These are phyloP conservation scores for Temnothorax ravouxi DNA, from an alignment of 2,888 invertebrate genomes.

Conservation along the genomic window DNA sequence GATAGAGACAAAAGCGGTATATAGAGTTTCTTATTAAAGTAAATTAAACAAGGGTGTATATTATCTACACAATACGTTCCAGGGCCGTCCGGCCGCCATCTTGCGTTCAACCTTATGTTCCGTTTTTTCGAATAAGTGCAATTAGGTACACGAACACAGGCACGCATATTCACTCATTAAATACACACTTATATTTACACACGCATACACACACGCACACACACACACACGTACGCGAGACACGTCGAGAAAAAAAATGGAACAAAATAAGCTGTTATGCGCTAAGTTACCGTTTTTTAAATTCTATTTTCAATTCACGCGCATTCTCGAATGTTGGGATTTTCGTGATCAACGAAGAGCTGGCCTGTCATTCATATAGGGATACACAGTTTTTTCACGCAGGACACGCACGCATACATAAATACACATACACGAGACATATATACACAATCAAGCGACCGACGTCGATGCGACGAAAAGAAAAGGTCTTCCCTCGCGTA, in stretches of 20 bases:
- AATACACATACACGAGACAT: slow-evolving; percentile 40
- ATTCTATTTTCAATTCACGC: slow-evolving; percentile 85
- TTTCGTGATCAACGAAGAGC: slow-evolving; percentile 86
- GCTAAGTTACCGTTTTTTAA: slow-evolving; percentile 85
- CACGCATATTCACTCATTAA: slow-evolving; percentile 59
- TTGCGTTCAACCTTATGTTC: slow-evolving; percentile 85
- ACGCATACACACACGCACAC: slow-evolving; percentile 13
- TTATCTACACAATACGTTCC: slow-evolving; percentile 83
- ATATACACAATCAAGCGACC: slow-evolving; percentile 62
- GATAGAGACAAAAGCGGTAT: slow-evolving; percentile 59
- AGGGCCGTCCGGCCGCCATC: slow-evolving; percentile 85
- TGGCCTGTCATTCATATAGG: slow-evolving; percentile 78
- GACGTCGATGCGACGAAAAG: slow-evolving; percentile 74
- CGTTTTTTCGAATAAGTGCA: slow-evolving; percentile 86
- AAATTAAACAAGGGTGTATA: slow-evolving; percentile 76
- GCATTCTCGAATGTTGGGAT: slow-evolving; percentile 86
- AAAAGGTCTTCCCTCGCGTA: slow-evolving; percentile 51
- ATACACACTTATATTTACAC: slow-evolving; percentile 23
- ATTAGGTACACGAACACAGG: slow-evolving; percentile 83
- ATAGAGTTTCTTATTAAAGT: slow-evolving; percentile 65
- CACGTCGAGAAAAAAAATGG: slow-evolving; percentile 72
- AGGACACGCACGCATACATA: slow-evolving; percentile 40
- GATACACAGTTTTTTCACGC: slow-evolving; percentile 68
- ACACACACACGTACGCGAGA: slow-evolving; percentile 30
- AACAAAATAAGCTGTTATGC: slow-evolving; percentile 82